These are phyloP conservation scores for Stenotaenia linearis DNA, from an alignment of 2,888 invertebrate species.

Conservation along the genomic window DNA sequence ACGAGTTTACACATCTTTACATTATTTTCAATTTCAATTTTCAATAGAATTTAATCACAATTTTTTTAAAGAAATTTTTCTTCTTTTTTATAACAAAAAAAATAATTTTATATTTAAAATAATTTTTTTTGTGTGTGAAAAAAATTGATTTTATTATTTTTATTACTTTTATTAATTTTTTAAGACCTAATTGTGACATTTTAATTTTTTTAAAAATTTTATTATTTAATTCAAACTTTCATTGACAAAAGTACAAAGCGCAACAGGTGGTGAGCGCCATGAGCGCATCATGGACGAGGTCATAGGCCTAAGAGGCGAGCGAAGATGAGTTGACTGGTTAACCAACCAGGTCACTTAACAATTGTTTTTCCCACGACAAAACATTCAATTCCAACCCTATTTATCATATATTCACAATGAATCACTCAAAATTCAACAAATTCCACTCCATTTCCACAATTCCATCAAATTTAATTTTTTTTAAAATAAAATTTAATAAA, in stretches of 20 bases:
- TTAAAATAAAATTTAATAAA: neutral
- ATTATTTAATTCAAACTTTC: too few relatives aligned
- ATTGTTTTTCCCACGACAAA: neutral
- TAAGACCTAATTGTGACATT: too few relatives aligned
- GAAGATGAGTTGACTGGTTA: constrained; percentile 7
- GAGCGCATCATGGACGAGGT: neutral
- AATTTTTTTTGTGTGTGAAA: too few relatives aligned
- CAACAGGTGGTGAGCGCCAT: neutral
- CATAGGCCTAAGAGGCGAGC: neutral
- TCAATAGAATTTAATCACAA: too few relatives aligned
- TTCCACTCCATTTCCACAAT: neutral
- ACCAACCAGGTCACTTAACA: constrained; percentile 1
- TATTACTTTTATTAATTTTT: too few relatives aligned
- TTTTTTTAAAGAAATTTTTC: too few relatives aligned
- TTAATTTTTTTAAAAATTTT: too few relatives aligned
- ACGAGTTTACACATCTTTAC: neutral
- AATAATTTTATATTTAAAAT: too few relatives aligned
- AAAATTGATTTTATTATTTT: too few relatives aligned
- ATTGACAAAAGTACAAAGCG: neutral
- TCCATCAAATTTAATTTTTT: neutral
- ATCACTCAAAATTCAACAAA: neutral
- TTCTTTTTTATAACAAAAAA: too few relatives aligned
- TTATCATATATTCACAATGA: too few relatives aligned
- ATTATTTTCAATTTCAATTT: neutral
- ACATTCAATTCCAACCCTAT: too few relatives aligned